These are phyloP conservation scores for Martes martes DNA, from an alignment of 2,113 vertebrate genomes.

Conservation along the genomic window DNA sequence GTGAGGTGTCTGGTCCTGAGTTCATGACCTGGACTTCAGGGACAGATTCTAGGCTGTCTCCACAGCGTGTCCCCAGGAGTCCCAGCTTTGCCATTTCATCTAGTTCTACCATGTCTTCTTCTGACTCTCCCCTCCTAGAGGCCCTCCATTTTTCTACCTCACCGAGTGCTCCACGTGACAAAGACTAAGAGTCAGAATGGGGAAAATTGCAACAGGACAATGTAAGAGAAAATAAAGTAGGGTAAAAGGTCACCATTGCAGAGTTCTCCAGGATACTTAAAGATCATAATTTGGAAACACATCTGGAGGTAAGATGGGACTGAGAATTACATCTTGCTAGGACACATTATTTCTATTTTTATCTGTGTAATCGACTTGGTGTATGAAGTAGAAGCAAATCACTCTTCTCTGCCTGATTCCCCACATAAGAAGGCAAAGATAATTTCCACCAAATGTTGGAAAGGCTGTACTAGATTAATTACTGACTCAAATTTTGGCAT, in stretches of 20 bases:
- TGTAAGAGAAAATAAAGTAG: not conserved
- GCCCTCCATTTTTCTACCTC: not conserved
- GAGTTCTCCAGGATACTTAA: not conserved
- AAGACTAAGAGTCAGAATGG: not conserved
- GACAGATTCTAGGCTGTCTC: not conserved
- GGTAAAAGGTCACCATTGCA: not conserved
- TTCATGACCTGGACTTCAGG: not conserved
- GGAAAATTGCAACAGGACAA: not conserved
- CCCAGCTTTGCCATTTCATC: not conserved
- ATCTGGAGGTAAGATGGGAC: not conserved
- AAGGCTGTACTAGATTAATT: not conserved
- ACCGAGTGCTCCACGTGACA: not conserved
- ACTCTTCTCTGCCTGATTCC: not conserved
- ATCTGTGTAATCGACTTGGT: not conserved
- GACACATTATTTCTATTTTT: not conserved
- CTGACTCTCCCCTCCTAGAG: not conserved
- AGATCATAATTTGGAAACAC: not conserved
- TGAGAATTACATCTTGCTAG: not conserved
- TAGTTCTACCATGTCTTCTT: not conserved
- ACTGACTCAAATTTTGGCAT: not conserved
- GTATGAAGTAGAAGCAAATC: not conserved
- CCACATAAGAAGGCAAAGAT: not conserved
- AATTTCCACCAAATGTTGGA: not conserved
- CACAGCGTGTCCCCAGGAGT: accelerated
- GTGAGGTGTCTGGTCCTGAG: not conserved